Base-by-base conservation (phyloP, 2,888 invertebrate genomes). In the Morpho deidamia region DNA sequence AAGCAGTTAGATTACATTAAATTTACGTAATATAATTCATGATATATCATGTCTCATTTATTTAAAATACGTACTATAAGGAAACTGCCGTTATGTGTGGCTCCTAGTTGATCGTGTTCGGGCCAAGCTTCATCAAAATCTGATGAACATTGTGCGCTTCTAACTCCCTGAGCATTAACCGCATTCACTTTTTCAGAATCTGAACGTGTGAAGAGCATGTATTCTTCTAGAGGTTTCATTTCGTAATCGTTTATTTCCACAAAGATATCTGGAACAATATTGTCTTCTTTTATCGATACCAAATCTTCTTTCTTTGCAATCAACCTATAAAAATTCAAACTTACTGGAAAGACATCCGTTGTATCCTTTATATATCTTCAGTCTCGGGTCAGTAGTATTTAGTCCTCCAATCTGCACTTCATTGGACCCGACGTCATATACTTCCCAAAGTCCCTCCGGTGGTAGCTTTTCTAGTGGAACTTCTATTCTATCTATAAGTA, bases 281-380 rank as follows among this genome's bases (percentile, higher is more conserved):
- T 23, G 1, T 5, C 23, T 23, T 23, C 23, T 23, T 23, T 1
- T 23, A 23, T 37, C 37, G 37, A 37, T 35, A 35, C 7, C 8
- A 35, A 35, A 35, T n/a, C 37, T 37, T 4, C 1, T n/a, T 37
- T 7, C 2, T 7, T 37, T 10, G 4, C 4, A 4, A 37, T 37
- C 8, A 37, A 39, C 4, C 2, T 7, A 2, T 7, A n/a, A 32
- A 44, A 37, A 32, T 42, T n/a, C 0, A 34, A 41, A 92, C 94
- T 92, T 83, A 97, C 97, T 97, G 60, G 97, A 96, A 59, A 97
- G 89, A 78, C 97, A 97, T 53, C 97, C 97, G 69, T 95, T 95
- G 78, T 96, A 97, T 64, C 95, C 95, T 72, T 95, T 96, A 72
- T 95, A 97, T 56, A 94, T 94, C 58, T 93, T 93, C 66, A 97